Base-by-base conservation (phyloP, 2,797 vertebrate genomes). In the Pagetopsis macropterus region DNA sequence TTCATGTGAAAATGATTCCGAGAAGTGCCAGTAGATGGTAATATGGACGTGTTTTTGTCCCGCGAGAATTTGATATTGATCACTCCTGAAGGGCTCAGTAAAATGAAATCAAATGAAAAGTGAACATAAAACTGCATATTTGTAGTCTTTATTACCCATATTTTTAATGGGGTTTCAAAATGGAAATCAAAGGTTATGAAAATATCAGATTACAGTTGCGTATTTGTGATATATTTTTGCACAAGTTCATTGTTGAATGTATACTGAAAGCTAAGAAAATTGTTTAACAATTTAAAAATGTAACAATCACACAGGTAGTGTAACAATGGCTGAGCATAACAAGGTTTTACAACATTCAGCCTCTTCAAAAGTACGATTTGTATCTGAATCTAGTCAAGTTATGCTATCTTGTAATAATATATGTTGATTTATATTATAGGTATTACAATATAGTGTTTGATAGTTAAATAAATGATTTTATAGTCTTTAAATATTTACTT, bases 241-340 rank as follows among this genome's bases (percentile, higher is more conserved):
- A 90, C 87, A 84, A 75, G 75, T 81, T 79, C 27, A 78, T 84
- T 75, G 66, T 85, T 90, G 87, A 91, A 92, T 89, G 88, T 91
- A 89, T 72, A 72, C 78, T 69, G 60, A 88, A 84, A 76, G 72
- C 62, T 74, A 77, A 67, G 49, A 71, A 69, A 78, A 60, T 48
- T 76, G 59, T 82, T 5, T 37, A 37, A 37, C 27, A 27, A 27
- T 59, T 44, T 45, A 75, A 85, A 58, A 67, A 62, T 81, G 0
- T 71, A 69, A 81, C 75, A 81, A 68, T 76, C 69, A 81, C 73
- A 71, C 49, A 14, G 77, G 43, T 72, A 44, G 62, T 84, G 80
- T 70, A 65, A 68, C 60, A 51, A 71, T 79, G 64, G 70, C 74
- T 87, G 54, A 60, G 74, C 62, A 76, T 62, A 57, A 59, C 57